Evolutionary conservation across 2,888 invertebrate species (phyloP).

Genomic region (Drosophila tanythrix): DNA sequence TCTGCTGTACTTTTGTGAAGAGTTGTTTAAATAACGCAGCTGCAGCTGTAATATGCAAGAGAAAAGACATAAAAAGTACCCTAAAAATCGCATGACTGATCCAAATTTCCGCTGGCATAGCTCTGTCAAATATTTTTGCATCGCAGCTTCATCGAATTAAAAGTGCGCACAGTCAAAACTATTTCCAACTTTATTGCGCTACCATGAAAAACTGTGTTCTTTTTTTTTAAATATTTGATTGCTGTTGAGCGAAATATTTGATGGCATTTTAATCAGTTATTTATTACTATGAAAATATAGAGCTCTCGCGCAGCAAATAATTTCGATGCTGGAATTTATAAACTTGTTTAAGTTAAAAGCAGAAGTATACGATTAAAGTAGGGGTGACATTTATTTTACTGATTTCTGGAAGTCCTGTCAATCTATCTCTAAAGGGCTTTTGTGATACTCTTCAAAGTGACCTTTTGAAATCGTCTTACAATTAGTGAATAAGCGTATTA

Average conservation of each 20-base stretch:
- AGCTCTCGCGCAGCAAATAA: neutral
- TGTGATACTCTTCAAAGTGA: neutral
- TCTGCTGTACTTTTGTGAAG: neutral
- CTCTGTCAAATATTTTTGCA: neutral
- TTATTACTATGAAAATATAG: too few relatives aligned
- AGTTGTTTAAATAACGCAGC: slow-evolving; percentile 21
- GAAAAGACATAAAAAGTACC: neutral
- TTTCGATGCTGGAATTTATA: neutral
- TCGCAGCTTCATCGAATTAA: neutral
- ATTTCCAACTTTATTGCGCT: neutral
- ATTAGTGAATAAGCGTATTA: slow-evolving; percentile 24
- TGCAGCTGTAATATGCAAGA: neutral
- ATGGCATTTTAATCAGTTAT: neutral
- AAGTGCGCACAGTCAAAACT: neutral
- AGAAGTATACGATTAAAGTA: neutral
- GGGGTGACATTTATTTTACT: neutral
- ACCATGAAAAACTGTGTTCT: neutral
- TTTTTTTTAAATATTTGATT: neutral
- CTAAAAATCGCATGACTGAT: neutral
- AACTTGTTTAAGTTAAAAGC: neutral
- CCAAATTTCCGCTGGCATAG: neutral
- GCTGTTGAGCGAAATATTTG: neutral
- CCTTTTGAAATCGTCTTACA: slow-evolving; percentile 9
- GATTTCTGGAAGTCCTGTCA: neutral
- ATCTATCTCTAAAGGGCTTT: neutral